These are phyloP conservation scores for Dolichoris vasculosae DNA, from an alignment of 1,140 invertebrate species.

Conservation along the genomic window DNA sequence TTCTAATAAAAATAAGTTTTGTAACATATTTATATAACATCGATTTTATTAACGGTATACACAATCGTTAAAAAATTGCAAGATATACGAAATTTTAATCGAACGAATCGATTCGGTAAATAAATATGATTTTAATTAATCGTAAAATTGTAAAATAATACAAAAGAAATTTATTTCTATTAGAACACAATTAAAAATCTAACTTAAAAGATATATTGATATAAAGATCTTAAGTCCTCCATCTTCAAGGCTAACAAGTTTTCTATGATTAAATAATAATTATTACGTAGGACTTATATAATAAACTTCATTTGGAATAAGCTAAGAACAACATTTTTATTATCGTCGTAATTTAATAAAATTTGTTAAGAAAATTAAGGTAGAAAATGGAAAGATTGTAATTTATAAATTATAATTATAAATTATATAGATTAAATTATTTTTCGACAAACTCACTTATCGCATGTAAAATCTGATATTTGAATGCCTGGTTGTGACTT, in stretches of 20 bases:
- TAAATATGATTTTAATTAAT: no score
- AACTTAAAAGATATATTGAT: background rate
- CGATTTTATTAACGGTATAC: no score
- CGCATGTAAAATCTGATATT: slow-evolving; percentile 71
- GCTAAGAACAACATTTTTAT: background rate
- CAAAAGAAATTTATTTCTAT: no score
- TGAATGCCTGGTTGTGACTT: slow-evolving; percentile 59
- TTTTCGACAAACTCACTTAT: slow-evolving; percentile 69
- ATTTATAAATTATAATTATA: slow-evolving; percentile 3
- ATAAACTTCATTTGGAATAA: background rate
- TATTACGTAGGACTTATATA: slow-evolving; percentile 23
- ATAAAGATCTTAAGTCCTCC: background rate
- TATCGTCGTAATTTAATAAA: background rate
- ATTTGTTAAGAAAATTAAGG: background rate
- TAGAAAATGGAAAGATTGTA: background rate
- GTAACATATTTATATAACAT: no score
- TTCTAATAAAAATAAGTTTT: no score
- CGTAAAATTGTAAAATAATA: no score
- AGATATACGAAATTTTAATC: no score
- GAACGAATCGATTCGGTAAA: no score
- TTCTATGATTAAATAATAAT: background rate
- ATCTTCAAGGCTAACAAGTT: slow-evolving; percentile 29
- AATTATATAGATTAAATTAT: slow-evolving; percentile 44
- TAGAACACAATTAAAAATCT: no score
- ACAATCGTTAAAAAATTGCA: no score